Evolutionary conservation across 2,113 vertebrate species (phyloP).

Genomic region (Oreochromis niloticus): DNA sequence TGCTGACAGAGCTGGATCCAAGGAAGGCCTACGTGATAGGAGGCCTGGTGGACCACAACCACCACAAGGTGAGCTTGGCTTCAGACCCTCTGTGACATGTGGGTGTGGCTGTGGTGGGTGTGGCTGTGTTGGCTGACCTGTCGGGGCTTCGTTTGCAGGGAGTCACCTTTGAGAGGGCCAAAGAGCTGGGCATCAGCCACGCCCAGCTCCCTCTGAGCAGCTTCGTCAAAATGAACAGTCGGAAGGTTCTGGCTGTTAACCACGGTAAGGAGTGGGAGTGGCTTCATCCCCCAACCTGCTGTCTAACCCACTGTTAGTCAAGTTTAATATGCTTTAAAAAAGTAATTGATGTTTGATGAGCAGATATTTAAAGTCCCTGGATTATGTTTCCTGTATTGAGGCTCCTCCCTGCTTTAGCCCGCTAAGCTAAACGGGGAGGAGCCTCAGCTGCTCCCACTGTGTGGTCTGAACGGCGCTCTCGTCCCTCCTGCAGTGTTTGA

Average conservation of each 20-base stretch:
- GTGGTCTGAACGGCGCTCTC: neutral
- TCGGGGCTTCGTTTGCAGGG: conserved; percentile 70
- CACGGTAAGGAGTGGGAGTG: conserved; percentile 79
- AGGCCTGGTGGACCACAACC: conserved; percentile 97
- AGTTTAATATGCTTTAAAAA: neutral
- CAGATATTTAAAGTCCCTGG: neutral
- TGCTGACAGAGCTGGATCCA: conserved; percentile 85
- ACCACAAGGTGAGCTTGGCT: conserved; percentile 82
- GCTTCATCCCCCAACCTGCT: neutral
- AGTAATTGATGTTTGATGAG: no score
- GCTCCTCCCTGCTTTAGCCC: neutral
- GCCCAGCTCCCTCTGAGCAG: conserved; percentile 90
- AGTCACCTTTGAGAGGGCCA: conserved; percentile 82
- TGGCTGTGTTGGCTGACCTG: neutral
- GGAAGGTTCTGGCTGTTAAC: conserved; percentile 94
- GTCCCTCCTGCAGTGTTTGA: conserved; percentile 83
- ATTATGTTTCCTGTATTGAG: fast-evolving
- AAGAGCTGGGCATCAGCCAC: conserved; percentile 83
- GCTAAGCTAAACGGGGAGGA: neutral
- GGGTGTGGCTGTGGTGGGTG: fast-evolving
- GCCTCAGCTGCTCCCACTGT: fast-evolving
- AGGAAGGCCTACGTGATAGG: conserved; percentile 93
- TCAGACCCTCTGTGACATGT: fast-evolving
- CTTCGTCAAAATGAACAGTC: conserved; percentile 97
- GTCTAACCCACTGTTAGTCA: neutral